Base-by-base conservation (phyloP, 2,797 vertebrate genomes). In the Jordanella pulchra region DNA sequence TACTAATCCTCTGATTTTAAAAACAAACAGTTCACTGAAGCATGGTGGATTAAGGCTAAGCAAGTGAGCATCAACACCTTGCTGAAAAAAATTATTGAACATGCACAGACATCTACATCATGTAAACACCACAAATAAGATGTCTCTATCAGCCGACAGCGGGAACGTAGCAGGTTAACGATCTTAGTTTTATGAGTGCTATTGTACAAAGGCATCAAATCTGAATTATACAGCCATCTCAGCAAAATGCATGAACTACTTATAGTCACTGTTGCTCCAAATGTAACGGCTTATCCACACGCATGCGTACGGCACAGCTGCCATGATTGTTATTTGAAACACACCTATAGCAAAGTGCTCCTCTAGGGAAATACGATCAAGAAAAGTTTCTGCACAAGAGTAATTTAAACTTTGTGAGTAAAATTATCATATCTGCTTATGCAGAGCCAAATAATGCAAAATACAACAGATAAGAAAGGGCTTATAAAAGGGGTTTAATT, bases 1-100 rank as follows among this genome's bases (percentile, higher is more conserved):
- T 0, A 15, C 47, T 69, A 14, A 28, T 63, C 63, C 54, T 65
- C 69, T 73, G 56, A 69, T 64, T 78, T 45, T 47, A 21, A 65
- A 85, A 68, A 81, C 63, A 65, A 65, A 51, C 78, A 14, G 76
- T 64, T 80, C 39, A 71, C 84, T 82, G 78, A 80, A 78, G 81
- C 82, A 65, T 27, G 67, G 58, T 72, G 75, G 76, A 87, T 87
- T 79, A 87, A 87, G 82, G 81, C 78, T 78, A 70, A 14, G 61
- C 64, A 68, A 42, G 4, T 45, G 76, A 82, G 79, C 79, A 73
- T 55, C 77, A 79, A 86, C 69, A 67, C 64, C 12, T 76, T 50
- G 65, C 77, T 89, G 84, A 87, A 91, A 88, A n/a, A 39, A 79
- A 85, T 89, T 76, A 86, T 89, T 90, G 86, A 84, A 71, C 71